A percentile compares a stretch with the other conserved stretches of the same genome.
Conservation (phyloP, 2,113 vertebrate genomes). For the Oreochromis aureus region DNA sequence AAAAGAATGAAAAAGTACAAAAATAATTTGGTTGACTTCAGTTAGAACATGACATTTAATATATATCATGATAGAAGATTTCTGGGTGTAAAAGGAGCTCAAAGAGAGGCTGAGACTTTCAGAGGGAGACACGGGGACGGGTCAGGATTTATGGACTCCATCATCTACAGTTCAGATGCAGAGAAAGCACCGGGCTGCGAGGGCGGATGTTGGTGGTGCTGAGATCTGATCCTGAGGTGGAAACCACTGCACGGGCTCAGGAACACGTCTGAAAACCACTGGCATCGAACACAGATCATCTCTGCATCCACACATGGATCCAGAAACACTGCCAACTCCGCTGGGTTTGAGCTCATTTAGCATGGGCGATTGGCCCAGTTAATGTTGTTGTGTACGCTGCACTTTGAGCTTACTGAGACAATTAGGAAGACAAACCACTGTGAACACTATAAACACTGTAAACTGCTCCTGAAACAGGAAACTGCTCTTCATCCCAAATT, state of each 20-base stretch:
- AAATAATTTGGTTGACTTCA: no score
- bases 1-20: neutral
- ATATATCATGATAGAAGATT: no score
- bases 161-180: no score
- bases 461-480: neutral
- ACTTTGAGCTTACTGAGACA: neutral
- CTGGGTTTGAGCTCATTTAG: neutral
- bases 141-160: no score
- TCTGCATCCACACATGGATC: neutral
- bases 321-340: neutral
- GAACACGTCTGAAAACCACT: neutral
- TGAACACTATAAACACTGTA: neutral
- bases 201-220: neutral
- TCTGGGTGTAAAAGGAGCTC: no score
- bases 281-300: neutral
- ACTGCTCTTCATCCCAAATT: neutral
- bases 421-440: neutral
- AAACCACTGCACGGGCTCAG: neutral
- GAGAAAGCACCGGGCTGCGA: no score
- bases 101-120: no score
- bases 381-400: neutral
- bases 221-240: neutral
- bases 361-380: rapidly evolving
- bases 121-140: no score
- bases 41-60: no score